Evolutionary conservation across 2,888 invertebrate genomes (phyloP).

Genomic region (Drosophila meridionalis): DNA sequence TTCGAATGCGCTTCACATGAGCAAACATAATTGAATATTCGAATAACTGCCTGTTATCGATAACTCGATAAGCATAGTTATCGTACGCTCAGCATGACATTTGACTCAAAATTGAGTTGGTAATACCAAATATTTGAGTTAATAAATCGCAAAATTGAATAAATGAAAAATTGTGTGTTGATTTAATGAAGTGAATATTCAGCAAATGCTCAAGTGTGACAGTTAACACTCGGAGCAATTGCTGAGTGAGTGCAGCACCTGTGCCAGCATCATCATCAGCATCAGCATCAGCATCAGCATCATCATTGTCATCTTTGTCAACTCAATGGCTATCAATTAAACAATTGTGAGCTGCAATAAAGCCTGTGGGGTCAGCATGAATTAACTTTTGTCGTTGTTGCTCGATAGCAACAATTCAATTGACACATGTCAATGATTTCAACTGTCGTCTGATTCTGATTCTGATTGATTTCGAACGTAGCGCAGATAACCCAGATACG

Average conservation of each 20-base stretch:
- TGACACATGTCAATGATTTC: conserved; percentile 24
- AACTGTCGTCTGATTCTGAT: background rate
- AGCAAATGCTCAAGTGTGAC: background rate
- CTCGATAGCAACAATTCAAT: conserved; percentile 41
- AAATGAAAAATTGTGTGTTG: background rate
- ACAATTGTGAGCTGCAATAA: conserved; percentile 40
- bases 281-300: background rate
- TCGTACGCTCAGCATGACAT: background rate
- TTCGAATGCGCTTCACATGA: background rate
- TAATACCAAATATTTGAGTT: background rate
- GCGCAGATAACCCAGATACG: conserved; percentile 1
- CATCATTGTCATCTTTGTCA: background rate
- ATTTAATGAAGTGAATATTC: background rate
- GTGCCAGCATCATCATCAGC: background rate
- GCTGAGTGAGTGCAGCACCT: conserved; percentile 32
- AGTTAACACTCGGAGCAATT: conserved; percentile 1
- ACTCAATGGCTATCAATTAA: conserved; percentile 36
- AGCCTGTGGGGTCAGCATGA: conserved; percentile 46
- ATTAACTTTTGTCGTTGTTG: conserved; percentile 35
- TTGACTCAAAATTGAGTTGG: background rate
- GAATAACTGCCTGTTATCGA: background rate
- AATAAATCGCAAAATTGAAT: background rate
- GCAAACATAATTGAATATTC: background rate
- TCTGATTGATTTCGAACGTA: conserved; percentile 35
- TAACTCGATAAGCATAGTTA: background rate